A percentile compares a stretch with the other conserved stretches of the same genome.
Conservation (phyloP, 1,140 invertebrate genomes). For the Tetramorium alpestre region DNA sequence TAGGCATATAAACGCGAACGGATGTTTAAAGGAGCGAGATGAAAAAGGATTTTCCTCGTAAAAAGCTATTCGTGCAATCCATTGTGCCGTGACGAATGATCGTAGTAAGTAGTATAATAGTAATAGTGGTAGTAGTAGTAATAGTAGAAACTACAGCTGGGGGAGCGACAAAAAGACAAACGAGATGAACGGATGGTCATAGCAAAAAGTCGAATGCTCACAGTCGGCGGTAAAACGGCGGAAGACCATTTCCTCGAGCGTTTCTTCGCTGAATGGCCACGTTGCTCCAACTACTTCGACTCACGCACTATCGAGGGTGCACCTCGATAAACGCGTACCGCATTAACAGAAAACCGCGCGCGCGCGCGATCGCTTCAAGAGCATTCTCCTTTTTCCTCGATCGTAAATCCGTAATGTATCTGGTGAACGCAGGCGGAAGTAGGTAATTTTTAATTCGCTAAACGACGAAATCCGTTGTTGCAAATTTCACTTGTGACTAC, state of each 20-base stretch:
- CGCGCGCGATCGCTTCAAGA: not conserved
- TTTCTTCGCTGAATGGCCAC: conserved; percentile 73
- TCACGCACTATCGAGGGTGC: conserved; percentile 56
- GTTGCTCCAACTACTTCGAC: conserved; percentile 67
- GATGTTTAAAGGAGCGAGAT: not conserved
- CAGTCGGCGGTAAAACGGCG: conserved; percentile 75
- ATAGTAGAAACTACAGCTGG: conserved; percentile 61
- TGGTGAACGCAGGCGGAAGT: not conserved
- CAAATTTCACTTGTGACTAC: not conserved
- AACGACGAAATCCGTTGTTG: not conserved
- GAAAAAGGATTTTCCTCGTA: conserved; percentile 37
- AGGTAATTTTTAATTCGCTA: not conserved
- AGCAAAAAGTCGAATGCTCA: conserved; percentile 72
- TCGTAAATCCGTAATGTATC: conserved; percentile 6
- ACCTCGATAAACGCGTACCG: conserved; percentile 34
- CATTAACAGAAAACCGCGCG: conserved; percentile 35
- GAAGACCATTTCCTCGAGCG: conserved; percentile 79
- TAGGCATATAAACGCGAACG: not conserved
- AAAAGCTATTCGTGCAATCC: conserved; percentile 49
- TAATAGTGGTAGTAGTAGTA: conserved; percentile 22
- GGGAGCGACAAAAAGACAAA: conserved; percentile 70
- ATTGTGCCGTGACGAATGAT: conserved; percentile 36
- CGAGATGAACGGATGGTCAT: conserved; percentile 55
- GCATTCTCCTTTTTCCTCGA: not conserved
- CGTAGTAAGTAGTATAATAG: conserved; percentile 37